phyloP scores from a whole-genome alignment of 1,140 invertebrate genomes.

The Pristionchus pacificus region DNA sequence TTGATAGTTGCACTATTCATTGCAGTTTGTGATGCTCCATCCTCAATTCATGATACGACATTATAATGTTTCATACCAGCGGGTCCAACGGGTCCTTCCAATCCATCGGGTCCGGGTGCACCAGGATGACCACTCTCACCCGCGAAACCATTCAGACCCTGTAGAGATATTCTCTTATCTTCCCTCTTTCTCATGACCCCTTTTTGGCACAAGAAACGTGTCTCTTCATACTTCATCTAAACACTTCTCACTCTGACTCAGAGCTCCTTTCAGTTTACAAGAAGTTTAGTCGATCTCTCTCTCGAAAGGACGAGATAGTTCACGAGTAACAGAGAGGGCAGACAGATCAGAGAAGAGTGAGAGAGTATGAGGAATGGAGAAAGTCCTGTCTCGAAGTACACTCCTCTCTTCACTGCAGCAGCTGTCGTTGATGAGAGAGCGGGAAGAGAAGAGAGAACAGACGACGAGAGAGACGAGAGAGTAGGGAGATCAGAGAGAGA shows the following conservation, averaged over 20 bases:
- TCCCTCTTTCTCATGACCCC: background rate
- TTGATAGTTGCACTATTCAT: no score
- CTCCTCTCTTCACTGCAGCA: no score
- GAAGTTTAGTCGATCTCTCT: background rate
- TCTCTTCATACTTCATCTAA: no score
- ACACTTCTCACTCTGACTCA: background rate
- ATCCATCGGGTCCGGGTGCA: slow-evolving; percentile 49
- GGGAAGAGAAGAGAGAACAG: background rate
- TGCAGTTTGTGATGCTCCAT: no score
- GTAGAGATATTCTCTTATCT: slow-evolving; percentile 1
- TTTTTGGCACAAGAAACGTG: no score
- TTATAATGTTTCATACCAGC: slow-evolving; percentile 29
- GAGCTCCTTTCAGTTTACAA: background rate
- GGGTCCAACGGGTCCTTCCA: slow-evolving; percentile 49
- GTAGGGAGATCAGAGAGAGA: no score
- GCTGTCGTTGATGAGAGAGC: background rate
- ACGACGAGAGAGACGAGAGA: background rate
- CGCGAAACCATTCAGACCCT: slow-evolving; percentile 47
- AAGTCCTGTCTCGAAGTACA: no score
- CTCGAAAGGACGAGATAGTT: no score
- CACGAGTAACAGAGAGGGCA: background rate
- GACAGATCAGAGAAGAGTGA: background rate
- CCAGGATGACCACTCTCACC: slow-evolving; percentile 49
- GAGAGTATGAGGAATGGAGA: background rate
- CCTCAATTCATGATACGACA: no score